phyloP scores from a whole-genome alignment of 2,797 vertebrate genomes.

The Halcyon chelicuti region DNA sequence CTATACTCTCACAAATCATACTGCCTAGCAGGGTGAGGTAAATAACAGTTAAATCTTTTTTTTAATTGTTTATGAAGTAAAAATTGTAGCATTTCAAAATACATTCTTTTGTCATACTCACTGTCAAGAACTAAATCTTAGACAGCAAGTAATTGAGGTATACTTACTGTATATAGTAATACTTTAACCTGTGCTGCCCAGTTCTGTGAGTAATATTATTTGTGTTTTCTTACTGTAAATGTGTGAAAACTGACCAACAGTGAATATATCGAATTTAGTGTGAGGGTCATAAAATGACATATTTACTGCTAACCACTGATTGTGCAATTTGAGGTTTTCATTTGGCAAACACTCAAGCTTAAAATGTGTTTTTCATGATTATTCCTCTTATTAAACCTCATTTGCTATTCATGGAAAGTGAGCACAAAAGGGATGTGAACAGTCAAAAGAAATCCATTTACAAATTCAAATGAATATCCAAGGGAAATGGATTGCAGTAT shows the following conservation, averaged over 20 bases:
- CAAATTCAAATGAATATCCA: conserved; percentile 58
- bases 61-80: not conserved
- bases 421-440: conserved; percentile 57
- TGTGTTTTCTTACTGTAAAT: not conserved
- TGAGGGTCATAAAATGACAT: not conserved
- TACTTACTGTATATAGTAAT: not conserved
- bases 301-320: not conserved
- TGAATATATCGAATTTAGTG: not conserved
- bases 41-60: not conserved
- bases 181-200: not conserved
- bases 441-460: conserved; percentile 47
- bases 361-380: conserved; percentile 69
- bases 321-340: conserved; percentile 26
- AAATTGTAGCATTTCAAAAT: not conserved
- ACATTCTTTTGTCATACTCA: not conserved
- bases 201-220: not conserved
- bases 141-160: not conserved
- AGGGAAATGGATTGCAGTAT: conserved; percentile 31
- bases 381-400: conserved; percentile 61
- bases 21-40: not conserved
- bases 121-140: not conserved
- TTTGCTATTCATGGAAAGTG: conserved; percentile 55
- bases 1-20: not conserved
- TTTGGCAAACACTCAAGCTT: conserved; percentile 64
- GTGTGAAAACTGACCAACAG: conserved; percentile 19